phyloP scores from a whole-genome alignment of 2,797 vertebrate species.

The Arctocebus calabarensis region DNA sequence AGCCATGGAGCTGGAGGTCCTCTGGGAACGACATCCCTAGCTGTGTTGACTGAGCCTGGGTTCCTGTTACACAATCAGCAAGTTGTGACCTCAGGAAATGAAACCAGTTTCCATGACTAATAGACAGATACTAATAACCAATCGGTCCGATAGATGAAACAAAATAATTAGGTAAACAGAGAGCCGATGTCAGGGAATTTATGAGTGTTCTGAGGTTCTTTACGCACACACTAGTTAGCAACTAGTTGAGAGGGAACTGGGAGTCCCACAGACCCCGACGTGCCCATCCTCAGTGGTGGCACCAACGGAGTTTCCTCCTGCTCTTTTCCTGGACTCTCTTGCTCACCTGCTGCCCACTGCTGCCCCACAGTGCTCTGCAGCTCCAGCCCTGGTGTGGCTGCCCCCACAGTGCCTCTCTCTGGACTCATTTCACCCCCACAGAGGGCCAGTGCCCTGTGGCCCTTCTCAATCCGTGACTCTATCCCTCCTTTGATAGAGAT shows the following conservation, averaged over 20 bases:
- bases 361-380: background rate
- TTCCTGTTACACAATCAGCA: background rate
- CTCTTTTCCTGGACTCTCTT: background rate
- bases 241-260: background rate
- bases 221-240: rapidly evolving
- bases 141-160: background rate
- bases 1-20: background rate
- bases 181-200: background rate
- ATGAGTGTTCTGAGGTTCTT: background rate
- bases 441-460: background rate
- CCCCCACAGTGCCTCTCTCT: background rate
- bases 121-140: background rate
- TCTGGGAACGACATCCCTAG: background rate
- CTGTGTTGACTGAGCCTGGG: background rate
- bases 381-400: background rate
- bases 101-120: conserved; percentile 29
- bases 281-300: background rate
- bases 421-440: background rate
- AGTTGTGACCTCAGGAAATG: conserved; percentile 32
- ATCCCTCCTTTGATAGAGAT: background rate
- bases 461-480: background rate
- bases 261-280: background rate
- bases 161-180: background rate
- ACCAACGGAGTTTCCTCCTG: background rate
- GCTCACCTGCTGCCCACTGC: background rate